A percentile compares a stretch with the other conserved stretches of the same genome.
Conservation (phyloP, 2,797 vertebrate genomes). For the Takifugu rubripes region DNA sequence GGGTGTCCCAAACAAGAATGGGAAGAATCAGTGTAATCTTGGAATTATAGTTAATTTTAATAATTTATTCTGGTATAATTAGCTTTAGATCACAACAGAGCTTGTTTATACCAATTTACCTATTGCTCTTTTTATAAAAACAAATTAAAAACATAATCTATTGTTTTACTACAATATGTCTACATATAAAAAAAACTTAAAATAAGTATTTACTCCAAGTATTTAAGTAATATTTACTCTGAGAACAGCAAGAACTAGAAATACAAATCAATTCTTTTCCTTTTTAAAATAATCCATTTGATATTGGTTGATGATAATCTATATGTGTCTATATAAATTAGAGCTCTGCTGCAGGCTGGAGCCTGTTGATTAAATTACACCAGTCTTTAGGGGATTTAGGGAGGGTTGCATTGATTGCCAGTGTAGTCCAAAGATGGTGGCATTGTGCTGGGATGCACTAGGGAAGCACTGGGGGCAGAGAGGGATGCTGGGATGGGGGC, state of each 20-base stretch:
- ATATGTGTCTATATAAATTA: slow-evolving; percentile 10
- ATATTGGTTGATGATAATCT: slow-evolving; percentile 5
- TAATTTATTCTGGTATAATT: slow-evolving; percentile 62
- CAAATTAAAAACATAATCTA: no score
- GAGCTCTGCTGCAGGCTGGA: slow-evolving; percentile 37
- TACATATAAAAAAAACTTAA: no score
- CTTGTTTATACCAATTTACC: slow-evolving; percentile 42
- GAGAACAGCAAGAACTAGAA: no score
- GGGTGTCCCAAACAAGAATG: slow-evolving; percentile 17
- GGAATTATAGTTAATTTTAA: slow-evolving; percentile 56
- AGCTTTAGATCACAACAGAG: slow-evolving; percentile 56
- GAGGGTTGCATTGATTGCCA: slow-evolving; percentile 44
- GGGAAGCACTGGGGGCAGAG: slow-evolving; percentile 12
- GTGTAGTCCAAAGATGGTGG: slow-evolving; percentile 51
- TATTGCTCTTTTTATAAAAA: no score
- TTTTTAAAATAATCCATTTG: not conserved
- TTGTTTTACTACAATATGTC: no score
- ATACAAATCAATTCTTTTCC: not conserved
- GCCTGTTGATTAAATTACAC: slow-evolving; percentile 62
- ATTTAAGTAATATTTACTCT: no score
- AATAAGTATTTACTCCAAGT: no score
- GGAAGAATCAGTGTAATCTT: slow-evolving; percentile 49
- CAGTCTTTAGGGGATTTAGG: slow-evolving; percentile 50
- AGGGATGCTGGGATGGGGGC: slow-evolving; percentile 12
- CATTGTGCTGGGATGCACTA: slow-evolving; percentile 25